Percentiles rank a stretch among this genome's conserved stretches.
These are phyloP conservation scores for Chinchilla lanigera DNA, from an alignment of 2,113 vertebrate genomes.

Conservation along the genomic window DNA sequence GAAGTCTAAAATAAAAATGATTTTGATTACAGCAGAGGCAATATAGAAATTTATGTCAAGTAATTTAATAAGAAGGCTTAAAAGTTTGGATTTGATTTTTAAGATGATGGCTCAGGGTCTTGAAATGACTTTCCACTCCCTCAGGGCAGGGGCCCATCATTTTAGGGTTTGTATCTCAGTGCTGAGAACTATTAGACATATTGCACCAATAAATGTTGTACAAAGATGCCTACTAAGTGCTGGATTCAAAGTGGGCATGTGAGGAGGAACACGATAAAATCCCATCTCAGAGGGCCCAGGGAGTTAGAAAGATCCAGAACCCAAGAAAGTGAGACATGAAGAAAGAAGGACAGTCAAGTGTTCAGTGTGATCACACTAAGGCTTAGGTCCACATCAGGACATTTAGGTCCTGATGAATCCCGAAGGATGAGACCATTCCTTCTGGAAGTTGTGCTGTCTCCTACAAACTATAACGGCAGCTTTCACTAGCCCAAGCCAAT, in stretches of 20 bases:
- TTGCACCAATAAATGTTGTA: neutral
- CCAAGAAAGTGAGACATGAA: neutral
- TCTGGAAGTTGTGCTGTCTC: neutral
- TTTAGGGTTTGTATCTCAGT: neutral
- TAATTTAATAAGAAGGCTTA: neutral
- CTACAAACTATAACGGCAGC: neutral
- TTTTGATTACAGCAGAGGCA: neutral
- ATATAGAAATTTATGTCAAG: neutral
- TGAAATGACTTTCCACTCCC: neutral
- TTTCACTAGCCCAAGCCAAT: neutral
- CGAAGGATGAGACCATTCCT: neutral
- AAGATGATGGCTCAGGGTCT: neutral
- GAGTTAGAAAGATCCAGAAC: neutral
- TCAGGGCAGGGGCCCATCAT: neutral
- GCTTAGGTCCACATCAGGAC: neutral
- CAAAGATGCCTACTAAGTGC: neutral
- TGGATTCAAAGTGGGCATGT: too few species aligned
- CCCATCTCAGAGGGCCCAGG: neutral
- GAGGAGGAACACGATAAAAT: neutral
- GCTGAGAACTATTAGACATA: neutral
- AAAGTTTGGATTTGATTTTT: neutral
- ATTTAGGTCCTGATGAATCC: neutral
- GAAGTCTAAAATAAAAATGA: constrained; percentile 23
- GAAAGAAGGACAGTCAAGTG: neutral
- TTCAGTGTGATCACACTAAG: neutral